These are phyloP conservation scores for Anadara kagoshimensis DNA, from an alignment of 1,140 invertebrate species.

Conservation along the genomic window DNA sequence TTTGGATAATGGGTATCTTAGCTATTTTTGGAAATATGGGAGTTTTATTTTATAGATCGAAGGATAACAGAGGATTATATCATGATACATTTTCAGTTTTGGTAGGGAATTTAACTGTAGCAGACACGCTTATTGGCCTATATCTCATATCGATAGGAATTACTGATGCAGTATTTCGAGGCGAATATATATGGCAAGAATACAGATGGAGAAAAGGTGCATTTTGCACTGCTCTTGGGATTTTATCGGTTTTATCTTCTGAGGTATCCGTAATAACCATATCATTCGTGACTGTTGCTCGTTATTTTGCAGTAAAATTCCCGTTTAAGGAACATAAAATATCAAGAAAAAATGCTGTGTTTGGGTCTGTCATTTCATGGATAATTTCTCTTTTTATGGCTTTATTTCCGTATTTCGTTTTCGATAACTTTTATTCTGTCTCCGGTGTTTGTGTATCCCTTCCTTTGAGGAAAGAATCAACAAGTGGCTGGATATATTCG, in stretches of 20 bases:
- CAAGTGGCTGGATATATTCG: no score
- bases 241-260: conserved; percentile 58
- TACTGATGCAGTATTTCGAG: conserved; percentile 80
- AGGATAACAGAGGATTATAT: conserved; percentile 71
- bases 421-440: conserved; percentile 70
- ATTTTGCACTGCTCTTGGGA: conserved; percentile 64
- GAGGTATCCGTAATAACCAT: conserved; percentile 84
- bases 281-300: conserved; percentile 85
- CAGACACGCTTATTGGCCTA: conserved; percentile 88
- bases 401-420: conserved; percentile 79
- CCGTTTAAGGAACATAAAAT: conserved; percentile 74
- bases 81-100: conserved; percentile 76
- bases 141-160: conserved; percentile 84
- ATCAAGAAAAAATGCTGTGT: conserved; percentile 74
- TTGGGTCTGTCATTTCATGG: conserved; percentile 80
- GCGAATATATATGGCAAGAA: conserved; percentile 80
- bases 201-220: conserved; percentile 82
- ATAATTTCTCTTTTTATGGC: conserved; percentile 79
- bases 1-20: conserved; percentile 84
- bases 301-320: conserved; percentile 81
- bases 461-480: conserved; percentile 47
- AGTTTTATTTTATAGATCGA: conserved; percentile 82
- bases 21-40: conserved; percentile 81
- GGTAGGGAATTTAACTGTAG: conserved; percentile 84
- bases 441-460: conserved; percentile 71